Conservation (phyloP, 2,113 vertebrate species). For the Naja naja region DNA sequence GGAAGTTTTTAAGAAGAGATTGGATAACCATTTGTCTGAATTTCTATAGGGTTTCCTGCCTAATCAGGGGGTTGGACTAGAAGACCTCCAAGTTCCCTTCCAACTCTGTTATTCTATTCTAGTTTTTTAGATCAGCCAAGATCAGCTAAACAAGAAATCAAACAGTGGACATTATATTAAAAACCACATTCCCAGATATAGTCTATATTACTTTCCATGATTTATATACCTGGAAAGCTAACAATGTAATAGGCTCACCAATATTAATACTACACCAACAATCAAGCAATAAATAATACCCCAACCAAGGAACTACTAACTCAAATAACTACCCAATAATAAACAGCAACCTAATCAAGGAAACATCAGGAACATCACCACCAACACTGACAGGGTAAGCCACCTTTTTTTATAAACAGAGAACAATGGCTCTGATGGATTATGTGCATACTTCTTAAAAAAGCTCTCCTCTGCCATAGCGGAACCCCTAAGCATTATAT, state of each 20-base stretch:
- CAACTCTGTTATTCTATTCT: no score
- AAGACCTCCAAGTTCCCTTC: no score
- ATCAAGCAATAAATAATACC: neutral
- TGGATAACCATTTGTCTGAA: no score
- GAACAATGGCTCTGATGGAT: no score
- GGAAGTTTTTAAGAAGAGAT: no score
- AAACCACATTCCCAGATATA: neutral
- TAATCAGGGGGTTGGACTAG: no score
- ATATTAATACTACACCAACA: neutral
- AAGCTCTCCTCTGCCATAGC: no score
- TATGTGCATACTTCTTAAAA: no score
- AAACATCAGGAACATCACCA: neutral
- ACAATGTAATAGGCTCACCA: no score
- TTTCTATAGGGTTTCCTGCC: no score
- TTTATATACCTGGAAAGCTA: neutral
- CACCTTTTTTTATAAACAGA: neutral
- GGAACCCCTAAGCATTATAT: no score
- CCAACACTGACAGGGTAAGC: neutral
- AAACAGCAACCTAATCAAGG: neutral
- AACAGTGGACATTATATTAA: neutral
- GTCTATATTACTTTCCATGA: no score
- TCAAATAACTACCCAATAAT: neutral
- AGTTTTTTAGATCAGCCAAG: neutral
- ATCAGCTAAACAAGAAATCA: conserved; percentile 32
- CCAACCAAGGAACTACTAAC: neutral